Evolutionary conservation across 2,888 invertebrate genomes (phyloP), one percentile per base, ranked within the genome.

Genomic region (Heliconius charithonia): DNA sequence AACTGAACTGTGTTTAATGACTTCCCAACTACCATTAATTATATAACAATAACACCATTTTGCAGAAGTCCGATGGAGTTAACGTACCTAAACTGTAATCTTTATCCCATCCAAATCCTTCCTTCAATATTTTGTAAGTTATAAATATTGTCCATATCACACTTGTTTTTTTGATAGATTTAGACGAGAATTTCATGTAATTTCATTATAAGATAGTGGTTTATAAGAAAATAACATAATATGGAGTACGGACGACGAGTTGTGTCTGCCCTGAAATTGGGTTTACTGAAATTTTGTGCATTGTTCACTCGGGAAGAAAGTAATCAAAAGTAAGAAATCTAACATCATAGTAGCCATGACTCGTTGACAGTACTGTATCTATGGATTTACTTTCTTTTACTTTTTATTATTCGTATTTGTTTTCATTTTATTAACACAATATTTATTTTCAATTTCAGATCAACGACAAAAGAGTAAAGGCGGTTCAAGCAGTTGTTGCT

Each of bases 381-480:
- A 22, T 7, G 7, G 22, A 56, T 56, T 56, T 56, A 56, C 10
- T 56, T 56, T 56, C 22, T 22, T 22, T 56, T 56, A 56, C 56
- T n/a, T 3, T 3, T 56, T n/a, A 56, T 22, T 56, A 7, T 2
- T 56, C 7, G 19, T n/a, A 56, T 56, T 56, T 56, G 56, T 70
- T 67, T 72, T 4, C 25, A 7, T 37, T 37, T 41, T 41, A 79
- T 80, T 51, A 72, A 66, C 13, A 66, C 32, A 45, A 67, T 51
- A 75, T 66, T 45, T 75, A 79, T 80, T 83, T 84, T 81, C 85
- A 22, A 84, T 83, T 97, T 86, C 96, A 98, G 98, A 98, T 97
- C 98, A 98, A 96, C 97, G 98, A 95, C 98, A 98, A 95, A 98
- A 98, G 95, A 98, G 98, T 96, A 98, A 98, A 97, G 98, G 98